Base-by-base conservation (phyloP, 2,797 vertebrate species). In the Anguilla marmorata region DNA sequence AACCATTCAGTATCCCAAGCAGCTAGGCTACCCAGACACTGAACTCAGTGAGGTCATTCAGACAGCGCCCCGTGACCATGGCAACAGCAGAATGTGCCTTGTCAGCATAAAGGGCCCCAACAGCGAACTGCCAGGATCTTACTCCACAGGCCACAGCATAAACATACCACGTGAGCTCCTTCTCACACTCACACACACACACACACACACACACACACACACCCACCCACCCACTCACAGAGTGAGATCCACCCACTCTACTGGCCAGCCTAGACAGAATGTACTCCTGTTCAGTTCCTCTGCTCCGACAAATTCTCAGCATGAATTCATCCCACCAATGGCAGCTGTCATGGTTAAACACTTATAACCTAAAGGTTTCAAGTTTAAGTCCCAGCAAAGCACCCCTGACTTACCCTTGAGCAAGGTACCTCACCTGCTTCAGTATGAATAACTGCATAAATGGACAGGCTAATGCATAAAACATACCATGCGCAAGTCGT, bases 21-120 rank as follows among this genome's bases (percentile, higher is more conserved):
- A 50, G 79, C 79, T 50, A 82, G 79, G 79, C n/a, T 50, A 82
- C 79, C 79, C 79, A 82, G 79, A 82, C 87, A 85, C 82, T 58
- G 87, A 74, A 88, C 87, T 52, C 82, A 72, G 87, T 54, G 84
- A 88, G 82, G 87, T 37, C 56, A 88, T 88, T 60, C 82, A 85
- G 87, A 85, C 86, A 54, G 86, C 85, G 56, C 86, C 86, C 50
- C 27, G 86, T 85, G 72, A 86, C 84, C 48, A 76, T 85, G 88
- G 86, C 84, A 89, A 87, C 84, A 37, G 54, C 80, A 45, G 82
- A 88, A 88, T 88, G 89, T 84, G 76, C 86, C 33, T 30, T 72
- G 86, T 90, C 86, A 90, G 88, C 88, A 86, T 48, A 60, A 84
- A 89, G 80, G 69, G 58, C 86, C 85, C 24, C 21, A 82, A n/a